Percentiles rank a stretch among this genome's conserved stretches.
phyloP scores from a whole-genome alignment of 2,113 vertebrate genomes.

The Scatophagus argus region DNA sequence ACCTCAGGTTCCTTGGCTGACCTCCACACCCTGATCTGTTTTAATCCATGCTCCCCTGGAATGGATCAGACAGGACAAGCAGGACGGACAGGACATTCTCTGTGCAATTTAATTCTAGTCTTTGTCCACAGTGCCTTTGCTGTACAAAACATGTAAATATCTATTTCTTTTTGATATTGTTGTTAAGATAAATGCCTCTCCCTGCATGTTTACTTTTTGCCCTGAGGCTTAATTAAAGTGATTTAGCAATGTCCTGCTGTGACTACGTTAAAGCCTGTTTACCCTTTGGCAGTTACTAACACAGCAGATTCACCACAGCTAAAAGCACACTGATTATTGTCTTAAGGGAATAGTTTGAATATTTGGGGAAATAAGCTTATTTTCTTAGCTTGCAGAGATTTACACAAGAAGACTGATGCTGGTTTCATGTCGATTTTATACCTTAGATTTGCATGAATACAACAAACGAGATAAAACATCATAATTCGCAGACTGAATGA shows the following conservation, averaged over 20 bases:
- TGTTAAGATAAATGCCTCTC: not conserved
- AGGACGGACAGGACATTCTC: constrained; percentile 23
- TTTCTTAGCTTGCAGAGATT: not conserved
- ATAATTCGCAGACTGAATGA: not conserved
- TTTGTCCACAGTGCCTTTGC: not conserved
- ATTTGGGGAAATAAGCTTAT: not conserved
- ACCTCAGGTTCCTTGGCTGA: constrained; percentile 71
- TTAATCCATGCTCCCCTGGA: constrained; percentile 76
- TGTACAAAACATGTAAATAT: not conserved
- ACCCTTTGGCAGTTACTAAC: constrained; percentile 29
- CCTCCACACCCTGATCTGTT: constrained; percentile 76
- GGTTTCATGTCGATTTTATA: not conserved
- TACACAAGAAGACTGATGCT: not conserved
- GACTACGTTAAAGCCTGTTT: constrained; percentile 28
- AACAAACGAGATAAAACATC: not conserved
- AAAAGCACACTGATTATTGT: not conserved
- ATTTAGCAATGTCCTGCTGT: constrained; percentile 20
- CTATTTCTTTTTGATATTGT: not conserved
- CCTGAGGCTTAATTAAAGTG: constrained; percentile 23
- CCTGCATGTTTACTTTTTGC: not conserved
- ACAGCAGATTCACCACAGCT: not conserved
- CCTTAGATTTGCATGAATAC: not conserved
- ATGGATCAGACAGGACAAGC: constrained; percentile 54
- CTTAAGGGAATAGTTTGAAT: not conserved
- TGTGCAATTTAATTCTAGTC: not conserved